Conservation (phyloP, 2,888 invertebrate species). For the Parapristionchus giblindavisi region DNA sequence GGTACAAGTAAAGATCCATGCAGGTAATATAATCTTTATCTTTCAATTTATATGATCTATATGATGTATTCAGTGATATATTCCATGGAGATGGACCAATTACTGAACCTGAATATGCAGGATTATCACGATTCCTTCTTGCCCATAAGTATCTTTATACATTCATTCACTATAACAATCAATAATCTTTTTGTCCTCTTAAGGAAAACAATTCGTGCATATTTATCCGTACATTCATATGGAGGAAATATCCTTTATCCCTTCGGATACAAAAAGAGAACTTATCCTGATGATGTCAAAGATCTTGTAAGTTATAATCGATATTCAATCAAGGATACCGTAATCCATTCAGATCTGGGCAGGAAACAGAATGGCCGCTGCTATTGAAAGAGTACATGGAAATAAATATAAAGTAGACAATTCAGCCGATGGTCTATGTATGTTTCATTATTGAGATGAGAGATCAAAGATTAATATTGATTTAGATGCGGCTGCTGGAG, state of each 20-base stretch:
- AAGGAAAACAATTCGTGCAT: slow-evolving; percentile 27
- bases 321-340: too few species aligned
- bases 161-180: neutral
- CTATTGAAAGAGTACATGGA: slow-evolving; percentile 5
- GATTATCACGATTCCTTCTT: slow-evolving; percentile 8
- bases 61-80: slow-evolving; percentile 27
- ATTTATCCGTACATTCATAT: slow-evolving; percentile 28
- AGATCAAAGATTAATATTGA: neutral
- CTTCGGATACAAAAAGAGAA: slow-evolving; percentile 25
- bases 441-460: neutral
- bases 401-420: slow-evolving; percentile 34
- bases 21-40: neutral
- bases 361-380: slow-evolving; percentile 27
- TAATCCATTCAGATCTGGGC: slow-evolving; percentile 26
- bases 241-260: slow-evolving; percentile 29
- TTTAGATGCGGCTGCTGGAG: slow-evolving; percentile 29
- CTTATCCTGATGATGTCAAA: slow-evolving; percentile 26
- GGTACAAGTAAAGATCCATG: slow-evolving; percentile 34
- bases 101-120: slow-evolving; percentile 1
- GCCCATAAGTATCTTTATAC: neutral
- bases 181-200: neutral
- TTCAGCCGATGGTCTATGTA: slow-evolving; percentile 22
- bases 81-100: slow-evolving; percentile 26
- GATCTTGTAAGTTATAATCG: slow-evolving; percentile 22
- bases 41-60: neutral